Evolutionary conservation across 2,888 invertebrate species (phyloP).

Genomic region (Noctua janthe): DNA sequence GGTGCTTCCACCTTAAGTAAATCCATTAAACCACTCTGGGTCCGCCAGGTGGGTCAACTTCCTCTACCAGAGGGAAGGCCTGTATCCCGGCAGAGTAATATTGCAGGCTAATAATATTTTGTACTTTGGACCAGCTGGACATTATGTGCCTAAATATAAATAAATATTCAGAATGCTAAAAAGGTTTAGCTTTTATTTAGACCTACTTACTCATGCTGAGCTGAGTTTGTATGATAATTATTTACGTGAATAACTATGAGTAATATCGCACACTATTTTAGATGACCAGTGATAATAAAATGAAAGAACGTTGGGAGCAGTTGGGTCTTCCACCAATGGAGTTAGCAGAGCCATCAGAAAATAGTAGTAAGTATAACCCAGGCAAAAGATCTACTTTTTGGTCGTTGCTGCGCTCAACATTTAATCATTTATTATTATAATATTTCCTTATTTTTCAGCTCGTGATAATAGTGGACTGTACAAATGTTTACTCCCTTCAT

Average conservation of each 20-base stretch:
- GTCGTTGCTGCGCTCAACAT: background rate
- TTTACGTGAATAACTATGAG: background rate
- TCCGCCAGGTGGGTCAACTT: too few relatives aligned
- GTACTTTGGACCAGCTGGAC: background rate
- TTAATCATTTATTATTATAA: background rate
- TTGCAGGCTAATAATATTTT: background rate
- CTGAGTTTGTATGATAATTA: background rate
- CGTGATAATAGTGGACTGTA: conserved; percentile 68
- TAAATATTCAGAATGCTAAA: background rate
- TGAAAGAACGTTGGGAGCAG: conserved; percentile 73
- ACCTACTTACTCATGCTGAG: background rate
- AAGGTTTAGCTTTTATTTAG: background rate
- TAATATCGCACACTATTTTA: conserved; percentile 60
- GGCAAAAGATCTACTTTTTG: background rate
- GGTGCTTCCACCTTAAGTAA: too few relatives aligned
- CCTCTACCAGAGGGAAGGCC: background rate
- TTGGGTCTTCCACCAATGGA: conserved; percentile 86
- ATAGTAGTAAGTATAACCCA: conserved; percentile 67
- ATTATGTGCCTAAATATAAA: background rate
- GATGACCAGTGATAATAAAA: conserved; percentile 75
- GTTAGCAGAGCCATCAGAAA: conserved; percentile 82
- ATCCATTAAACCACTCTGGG: too few relatives aligned
- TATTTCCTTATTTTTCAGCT: conserved; percentile 71
- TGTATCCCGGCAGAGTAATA: background rate
- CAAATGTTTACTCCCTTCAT: conserved; percentile 73